Conservation (phyloP, 2,888 invertebrate genomes). For the Volucella bombylans region DNA sequence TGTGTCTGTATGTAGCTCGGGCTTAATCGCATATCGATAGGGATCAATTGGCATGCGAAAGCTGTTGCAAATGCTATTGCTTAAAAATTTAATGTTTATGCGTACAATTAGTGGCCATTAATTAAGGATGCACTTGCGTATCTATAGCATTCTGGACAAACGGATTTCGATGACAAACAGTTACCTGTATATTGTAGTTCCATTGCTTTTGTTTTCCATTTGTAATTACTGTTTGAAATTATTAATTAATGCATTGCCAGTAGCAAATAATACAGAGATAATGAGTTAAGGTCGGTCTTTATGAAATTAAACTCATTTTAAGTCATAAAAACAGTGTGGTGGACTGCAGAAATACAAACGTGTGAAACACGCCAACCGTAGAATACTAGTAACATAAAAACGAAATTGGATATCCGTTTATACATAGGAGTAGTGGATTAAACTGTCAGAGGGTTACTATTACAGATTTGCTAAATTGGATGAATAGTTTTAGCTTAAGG, state of each 20-base stretch:
- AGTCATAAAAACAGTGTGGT: too few relatives aligned
- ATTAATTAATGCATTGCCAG: slow-evolving; percentile 16
- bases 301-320: too few relatives aligned
- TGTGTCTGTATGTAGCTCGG: slow-evolving; percentile 23
- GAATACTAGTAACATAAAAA: too few relatives aligned
- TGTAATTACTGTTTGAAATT: slow-evolving; percentile 28
- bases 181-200: not conserved
- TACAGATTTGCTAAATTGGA: too few relatives aligned
- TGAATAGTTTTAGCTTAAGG: too few relatives aligned
- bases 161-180: slow-evolving; percentile 15
- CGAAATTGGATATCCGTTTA: too few relatives aligned
- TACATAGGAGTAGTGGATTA: too few relatives aligned
- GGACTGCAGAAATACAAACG: too few relatives aligned
- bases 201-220: too few relatives aligned
- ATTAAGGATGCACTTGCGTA: slow-evolving; percentile 17
- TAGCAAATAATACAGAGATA: not conserved
- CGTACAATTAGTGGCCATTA: slow-evolving; percentile 57
- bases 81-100: slow-evolving; percentile 54
- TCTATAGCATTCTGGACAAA: not conserved
- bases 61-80: slow-evolving; percentile 33
- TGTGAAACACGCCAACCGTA: too few relatives aligned
- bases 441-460: too few relatives aligned
- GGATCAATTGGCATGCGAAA: slow-evolving; percentile 61
- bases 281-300: too few relatives aligned
- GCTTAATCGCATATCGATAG: slow-evolving; percentile 61